Conservation (phyloP, 2,797 vertebrate species). For the Xiphorhynchus erythropygius region DNA sequence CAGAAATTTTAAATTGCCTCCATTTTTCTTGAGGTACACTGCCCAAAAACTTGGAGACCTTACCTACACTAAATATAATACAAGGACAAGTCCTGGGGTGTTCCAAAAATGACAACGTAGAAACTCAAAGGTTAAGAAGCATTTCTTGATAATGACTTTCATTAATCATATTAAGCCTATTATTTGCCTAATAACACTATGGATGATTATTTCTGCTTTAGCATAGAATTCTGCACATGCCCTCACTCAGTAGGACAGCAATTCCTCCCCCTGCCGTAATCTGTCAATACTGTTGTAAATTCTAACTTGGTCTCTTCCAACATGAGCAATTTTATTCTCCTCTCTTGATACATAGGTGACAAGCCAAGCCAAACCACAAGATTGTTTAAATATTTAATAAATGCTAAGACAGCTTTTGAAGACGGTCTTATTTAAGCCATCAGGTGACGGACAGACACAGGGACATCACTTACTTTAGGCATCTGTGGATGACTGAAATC, state of each 20-base stretch:
- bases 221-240: background rate
- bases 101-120: background rate
- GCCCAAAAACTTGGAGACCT: background rate
- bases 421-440: background rate
- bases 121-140: background rate
- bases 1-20: background rate
- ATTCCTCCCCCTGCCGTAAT: background rate
- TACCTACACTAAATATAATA: background rate
- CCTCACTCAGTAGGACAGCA: background rate
- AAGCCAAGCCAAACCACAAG: background rate
- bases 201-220: background rate
- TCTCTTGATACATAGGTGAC: background rate
- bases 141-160: background rate
- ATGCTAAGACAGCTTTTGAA: background rate
- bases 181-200: background rate
- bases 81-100: background rate
- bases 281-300: background rate
- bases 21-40: background rate
- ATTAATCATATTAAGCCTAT: background rate
- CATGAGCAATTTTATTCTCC: background rate
- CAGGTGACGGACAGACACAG: accelerated
- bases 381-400: background rate
- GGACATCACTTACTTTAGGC: slow-evolving; percentile 86
- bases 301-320: background rate
- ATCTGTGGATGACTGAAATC: slow-evolving; percentile 99